Evolutionary conservation across 2,113 vertebrate species (phyloP).

Genomic region (Saguinus midas): DNA sequence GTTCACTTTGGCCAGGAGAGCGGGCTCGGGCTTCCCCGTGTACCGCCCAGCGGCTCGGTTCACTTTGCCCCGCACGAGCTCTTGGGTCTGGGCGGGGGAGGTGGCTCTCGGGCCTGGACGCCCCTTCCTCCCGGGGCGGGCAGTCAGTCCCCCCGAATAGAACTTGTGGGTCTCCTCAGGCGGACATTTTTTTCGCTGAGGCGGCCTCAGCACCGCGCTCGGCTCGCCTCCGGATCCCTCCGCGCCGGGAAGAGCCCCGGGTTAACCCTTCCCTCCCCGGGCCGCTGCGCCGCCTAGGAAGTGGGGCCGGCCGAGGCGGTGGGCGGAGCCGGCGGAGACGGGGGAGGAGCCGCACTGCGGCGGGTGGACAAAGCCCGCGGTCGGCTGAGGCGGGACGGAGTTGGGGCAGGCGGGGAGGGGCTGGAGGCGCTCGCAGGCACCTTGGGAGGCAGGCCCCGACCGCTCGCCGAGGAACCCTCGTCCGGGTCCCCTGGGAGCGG

Average conservation of each 20-base stretch:
- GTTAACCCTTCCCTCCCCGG: slow-evolving; percentile 81
- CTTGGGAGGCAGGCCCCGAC: neutral
- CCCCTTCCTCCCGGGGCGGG: slow-evolving; percentile 81
- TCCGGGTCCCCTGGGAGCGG: neutral
- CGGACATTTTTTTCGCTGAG: slow-evolving; percentile 97
- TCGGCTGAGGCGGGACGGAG: slow-evolving; percentile 6
- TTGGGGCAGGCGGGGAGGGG: neutral
- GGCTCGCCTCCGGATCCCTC: slow-evolving; percentile 90
- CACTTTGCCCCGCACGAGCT: slow-evolving; percentile 41
- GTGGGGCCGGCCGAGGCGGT: slow-evolving; percentile 33
- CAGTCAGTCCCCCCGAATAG: slow-evolving; percentile 85
- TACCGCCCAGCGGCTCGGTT: slow-evolving; percentile 56
- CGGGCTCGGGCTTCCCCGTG: slow-evolving; percentile 67
- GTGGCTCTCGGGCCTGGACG: slow-evolving; percentile 77
- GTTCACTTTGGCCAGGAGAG: slow-evolving; percentile 75
- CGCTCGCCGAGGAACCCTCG: neutral
- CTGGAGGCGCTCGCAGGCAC: neutral
- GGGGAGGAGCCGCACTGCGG: slow-evolving; percentile 45
- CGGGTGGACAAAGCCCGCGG: slow-evolving; percentile 61
- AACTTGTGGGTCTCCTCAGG: slow-evolving; percentile 97
- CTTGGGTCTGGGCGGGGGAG: slow-evolving; percentile 53
- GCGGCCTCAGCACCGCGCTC: slow-evolving; percentile 91
- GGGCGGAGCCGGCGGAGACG: slow-evolving; percentile 29
- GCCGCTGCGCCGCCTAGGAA: neutral
- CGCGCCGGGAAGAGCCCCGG: slow-evolving; percentile 85